These are phyloP conservation scores for Himalopsyche tibetana DNA, from an alignment of 2,888 invertebrate species.

Conservation along the genomic window DNA sequence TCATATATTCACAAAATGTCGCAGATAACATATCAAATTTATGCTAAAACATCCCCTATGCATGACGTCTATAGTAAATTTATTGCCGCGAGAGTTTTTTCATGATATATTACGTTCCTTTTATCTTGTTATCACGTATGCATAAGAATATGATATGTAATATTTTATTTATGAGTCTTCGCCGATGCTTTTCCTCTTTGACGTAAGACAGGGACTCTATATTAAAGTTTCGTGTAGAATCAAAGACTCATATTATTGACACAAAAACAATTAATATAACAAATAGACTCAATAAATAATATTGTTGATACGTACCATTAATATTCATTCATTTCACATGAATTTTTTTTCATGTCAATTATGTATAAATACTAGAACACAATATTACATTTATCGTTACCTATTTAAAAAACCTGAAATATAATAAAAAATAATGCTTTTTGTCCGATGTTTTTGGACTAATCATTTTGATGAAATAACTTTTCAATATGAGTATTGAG, in stretches of 20 bases:
- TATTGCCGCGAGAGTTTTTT: conserved; percentile 34
- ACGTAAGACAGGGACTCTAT: not conserved
- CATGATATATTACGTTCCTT: conserved; percentile 30
- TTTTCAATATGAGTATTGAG: too few species aligned
- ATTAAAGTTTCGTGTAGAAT: not conserved
- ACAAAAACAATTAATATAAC: too few species aligned
- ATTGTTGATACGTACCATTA: too few species aligned
- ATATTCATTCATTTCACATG: too few species aligned
- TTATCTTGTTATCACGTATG: conserved; percentile 34
- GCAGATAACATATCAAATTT: conserved; percentile 34
- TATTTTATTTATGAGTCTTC: conserved; percentile 34
- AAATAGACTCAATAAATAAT: too few species aligned
- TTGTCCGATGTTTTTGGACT: too few species aligned
- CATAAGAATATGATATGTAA: conserved; percentile 34
- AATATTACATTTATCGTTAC: too few species aligned
- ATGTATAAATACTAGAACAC: too few species aligned
- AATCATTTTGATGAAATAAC: too few species aligned
- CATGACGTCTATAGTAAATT: conserved; percentile 34
- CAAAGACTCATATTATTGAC: not conserved
- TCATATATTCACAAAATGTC: conserved; percentile 34
- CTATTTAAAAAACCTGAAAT: too few species aligned
- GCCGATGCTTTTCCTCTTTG: conserved; percentile 26
- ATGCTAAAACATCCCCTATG: conserved; percentile 34
- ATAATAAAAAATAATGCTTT: too few species aligned
- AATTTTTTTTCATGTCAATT: too few species aligned